A percentile compares a stretch with the other conserved stretches of the same genome.
phyloP scores from a whole-genome alignment of 2,113 vertebrate species.

The Triplophysa tibetana region DNA sequence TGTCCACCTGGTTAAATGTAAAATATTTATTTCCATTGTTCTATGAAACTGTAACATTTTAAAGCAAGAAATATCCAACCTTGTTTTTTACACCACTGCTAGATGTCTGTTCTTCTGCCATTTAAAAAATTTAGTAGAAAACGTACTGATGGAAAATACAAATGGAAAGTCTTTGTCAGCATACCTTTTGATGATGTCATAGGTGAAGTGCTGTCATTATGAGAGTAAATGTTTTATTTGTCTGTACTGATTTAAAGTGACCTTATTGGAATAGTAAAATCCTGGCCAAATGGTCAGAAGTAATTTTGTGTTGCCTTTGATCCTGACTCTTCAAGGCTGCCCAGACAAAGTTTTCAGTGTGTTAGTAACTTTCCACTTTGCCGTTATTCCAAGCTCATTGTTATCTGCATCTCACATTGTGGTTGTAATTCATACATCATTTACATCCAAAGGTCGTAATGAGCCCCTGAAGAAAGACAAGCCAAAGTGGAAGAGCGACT shows the following conservation, averaged over 20 bases:
- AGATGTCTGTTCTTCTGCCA: neutral
- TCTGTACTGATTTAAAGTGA: neutral
- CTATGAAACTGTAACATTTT: neutral
- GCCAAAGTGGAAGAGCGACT: conserved; percentile 97
- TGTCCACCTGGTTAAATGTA: neutral
- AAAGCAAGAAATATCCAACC: neutral
- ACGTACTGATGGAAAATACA: conserved; percentile 5
- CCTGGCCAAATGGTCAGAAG: neutral
- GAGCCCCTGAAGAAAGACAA: conserved; percentile 95
- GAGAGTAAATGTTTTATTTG: neutral
- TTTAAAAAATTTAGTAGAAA: neutral
- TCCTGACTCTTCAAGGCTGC: neutral
- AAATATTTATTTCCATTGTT: neutral
- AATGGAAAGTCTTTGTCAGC: neutral
- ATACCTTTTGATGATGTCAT: neutral
- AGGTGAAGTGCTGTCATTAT: neutral
- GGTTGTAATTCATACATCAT: neutral
- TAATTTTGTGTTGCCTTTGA: neutral
- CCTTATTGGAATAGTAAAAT: neutral
- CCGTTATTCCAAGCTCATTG: neutral
- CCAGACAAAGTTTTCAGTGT: neutral
- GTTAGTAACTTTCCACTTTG: neutral
- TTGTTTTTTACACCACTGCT: conserved; percentile 1
- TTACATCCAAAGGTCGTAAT: conserved; percentile 80
- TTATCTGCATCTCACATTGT: neutral